Evolutionary conservation across 2,797 vertebrate species (phyloP).

Genomic region (Philypnodon macrostomus): DNA sequence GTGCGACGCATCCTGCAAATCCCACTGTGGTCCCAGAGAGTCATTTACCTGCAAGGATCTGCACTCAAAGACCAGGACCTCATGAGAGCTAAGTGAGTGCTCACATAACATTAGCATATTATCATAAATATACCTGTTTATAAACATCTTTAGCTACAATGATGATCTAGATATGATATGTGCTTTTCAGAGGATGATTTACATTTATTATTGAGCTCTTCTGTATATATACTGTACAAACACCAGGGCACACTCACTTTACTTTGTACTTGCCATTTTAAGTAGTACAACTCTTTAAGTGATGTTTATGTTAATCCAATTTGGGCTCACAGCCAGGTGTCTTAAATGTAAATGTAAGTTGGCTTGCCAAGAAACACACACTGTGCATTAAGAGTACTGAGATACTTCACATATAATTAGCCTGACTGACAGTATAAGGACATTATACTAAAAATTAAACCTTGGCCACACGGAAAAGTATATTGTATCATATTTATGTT

Average conservation of each 20-base stretch:
- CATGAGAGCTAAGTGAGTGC: conserved; percentile 84
- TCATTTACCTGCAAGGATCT: conserved; percentile 85
- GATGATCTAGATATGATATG: no score
- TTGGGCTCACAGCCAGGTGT: conserved; percentile 2
- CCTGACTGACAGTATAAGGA: conserved; percentile 33
- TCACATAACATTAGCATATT: background rate
- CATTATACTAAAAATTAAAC: conserved; percentile 34
- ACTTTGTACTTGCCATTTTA: background rate
- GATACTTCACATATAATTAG: conserved; percentile 18
- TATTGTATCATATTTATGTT: no score
- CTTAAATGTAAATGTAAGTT: conserved; percentile 6
- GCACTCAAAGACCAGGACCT: conserved; percentile 85
- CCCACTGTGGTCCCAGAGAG: conserved; percentile 84
- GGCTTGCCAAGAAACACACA: conserved; percentile 5
- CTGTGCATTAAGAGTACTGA: conserved; percentile 1
- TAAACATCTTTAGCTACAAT: no score
- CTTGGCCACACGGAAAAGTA: background rate
- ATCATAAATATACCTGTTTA: background rate
- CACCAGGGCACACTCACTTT: background rate
- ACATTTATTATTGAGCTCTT: no score
- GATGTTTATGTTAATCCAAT: conserved; percentile 12
- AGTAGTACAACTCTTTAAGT: conserved; percentile 1
- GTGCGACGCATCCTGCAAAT: conserved; percentile 84
- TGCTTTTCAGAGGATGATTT: no score
- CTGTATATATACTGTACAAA: no score